Evolutionary conservation across 53 echinoderm and acorn worm species (phyloP).

Genomic region (Crossaster papposus): DNA sequence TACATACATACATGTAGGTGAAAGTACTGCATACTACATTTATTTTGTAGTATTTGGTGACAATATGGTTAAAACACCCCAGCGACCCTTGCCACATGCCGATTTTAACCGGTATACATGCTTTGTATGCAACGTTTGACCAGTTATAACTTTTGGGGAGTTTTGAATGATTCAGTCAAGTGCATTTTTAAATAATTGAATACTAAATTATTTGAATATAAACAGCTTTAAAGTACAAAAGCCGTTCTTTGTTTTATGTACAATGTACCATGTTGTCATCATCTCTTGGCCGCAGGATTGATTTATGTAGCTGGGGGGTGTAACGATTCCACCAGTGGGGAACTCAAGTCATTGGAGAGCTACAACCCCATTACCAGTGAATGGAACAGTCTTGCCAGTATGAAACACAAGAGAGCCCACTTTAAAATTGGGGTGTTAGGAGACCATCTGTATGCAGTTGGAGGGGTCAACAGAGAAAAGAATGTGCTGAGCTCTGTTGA

Average conservation of each 20-base stretch:
- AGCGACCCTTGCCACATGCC: no score
- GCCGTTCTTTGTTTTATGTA: not conserved
- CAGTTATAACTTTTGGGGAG: no score
- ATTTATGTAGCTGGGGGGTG: conserved; percentile 87
- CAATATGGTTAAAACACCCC: no score
- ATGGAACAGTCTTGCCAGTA: conserved; percentile 81
- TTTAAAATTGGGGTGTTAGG: conserved; percentile 77
- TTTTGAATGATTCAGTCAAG: no score
- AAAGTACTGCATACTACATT: no score
- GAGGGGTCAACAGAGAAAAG: conserved; percentile 78
- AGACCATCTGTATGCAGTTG: conserved; percentile 84
- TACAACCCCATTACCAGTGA: conserved; percentile 92
- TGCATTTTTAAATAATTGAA: no score
- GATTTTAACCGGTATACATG: no score
- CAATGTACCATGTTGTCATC: not conserved
- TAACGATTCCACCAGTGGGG: conserved; percentile 73
- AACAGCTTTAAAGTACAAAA: no score
- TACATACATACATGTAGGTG: no score
- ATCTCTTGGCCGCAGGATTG: conserved; percentile 62
- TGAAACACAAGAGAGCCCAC: conserved; percentile 82
- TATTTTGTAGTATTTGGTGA: no score
- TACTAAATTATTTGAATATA: no score
- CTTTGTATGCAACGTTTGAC: no score
- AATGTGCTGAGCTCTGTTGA: conserved; percentile 87
- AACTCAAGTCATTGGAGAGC: conserved; percentile 77